A percentile compares a stretch with the other conserved stretches of the same genome.
These are phyloP conservation scores for Platalea minor DNA, from an alignment of 2,797 vertebrate species.

Conservation along the genomic window DNA sequence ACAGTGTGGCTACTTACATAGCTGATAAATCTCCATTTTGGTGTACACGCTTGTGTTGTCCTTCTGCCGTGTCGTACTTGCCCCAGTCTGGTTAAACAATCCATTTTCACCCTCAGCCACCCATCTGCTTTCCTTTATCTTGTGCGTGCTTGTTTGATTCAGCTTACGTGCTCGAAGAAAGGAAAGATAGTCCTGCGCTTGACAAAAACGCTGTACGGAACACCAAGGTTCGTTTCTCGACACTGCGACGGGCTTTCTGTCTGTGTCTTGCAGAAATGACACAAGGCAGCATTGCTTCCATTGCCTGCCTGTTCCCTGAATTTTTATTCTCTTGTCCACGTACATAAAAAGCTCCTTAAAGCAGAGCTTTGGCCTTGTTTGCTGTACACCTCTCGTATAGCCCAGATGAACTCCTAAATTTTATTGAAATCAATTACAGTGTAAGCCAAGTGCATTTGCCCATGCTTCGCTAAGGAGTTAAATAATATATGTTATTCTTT, in stretches of 20 bases:
- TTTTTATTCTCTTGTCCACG: not conserved
- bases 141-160: not conserved
- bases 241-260: not conserved
- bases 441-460: not conserved
- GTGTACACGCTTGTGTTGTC: not conserved
- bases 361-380: not conserved
- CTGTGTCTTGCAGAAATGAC: not conserved
- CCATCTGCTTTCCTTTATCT: not conserved
- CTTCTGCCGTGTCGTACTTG: not conserved
- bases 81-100: not conserved
- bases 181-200: not conserved
- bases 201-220: accelerated
- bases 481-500: not conserved
- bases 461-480: not conserved
- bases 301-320: not conserved
- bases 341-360: not conserved
- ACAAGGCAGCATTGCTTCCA: not conserved
- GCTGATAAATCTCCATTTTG: not conserved
- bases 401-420: not conserved
- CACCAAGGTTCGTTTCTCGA: not conserved
- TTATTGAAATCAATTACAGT: not conserved
- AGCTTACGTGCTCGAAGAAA: not conserved
- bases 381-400: not conserved
- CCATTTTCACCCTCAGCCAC: not conserved
- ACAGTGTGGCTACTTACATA: accelerated